Percentiles rank a stretch among this genome's conserved stretches.
These are phyloP conservation scores for Polyommatus iphigenia DNA, from an alignment of 2,888 invertebrate genomes.

Conservation along the genomic window DNA sequence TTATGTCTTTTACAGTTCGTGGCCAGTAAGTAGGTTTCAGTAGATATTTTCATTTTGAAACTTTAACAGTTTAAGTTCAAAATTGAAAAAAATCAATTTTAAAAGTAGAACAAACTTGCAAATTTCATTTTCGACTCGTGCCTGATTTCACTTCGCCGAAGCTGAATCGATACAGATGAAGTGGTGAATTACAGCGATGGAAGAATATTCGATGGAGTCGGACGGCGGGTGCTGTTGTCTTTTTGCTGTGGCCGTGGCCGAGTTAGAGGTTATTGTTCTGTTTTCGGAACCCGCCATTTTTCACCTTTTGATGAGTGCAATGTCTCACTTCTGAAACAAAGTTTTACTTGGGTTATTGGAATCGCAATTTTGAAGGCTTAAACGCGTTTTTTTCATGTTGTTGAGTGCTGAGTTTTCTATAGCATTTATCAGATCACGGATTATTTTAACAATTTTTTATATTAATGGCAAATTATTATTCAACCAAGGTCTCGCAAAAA, in stretches of 20 bases:
- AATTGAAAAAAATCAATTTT: neutral
- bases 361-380: neutral
- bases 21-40: neutral
- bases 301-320: slow-evolving; percentile 48
- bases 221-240: slow-evolving; percentile 59
- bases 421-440: too few species aligned
- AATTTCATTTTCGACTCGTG: slow-evolving; percentile 30
- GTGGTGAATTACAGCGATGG: slow-evolving; percentile 52
- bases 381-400: neutral
- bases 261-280: slow-evolving; percentile 76
- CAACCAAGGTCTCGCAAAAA: too few species aligned
- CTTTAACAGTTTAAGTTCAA: neutral
- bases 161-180: slow-evolving; percentile 50
- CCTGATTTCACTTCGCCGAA: slow-evolving; percentile 42
- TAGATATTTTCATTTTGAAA: neutral
- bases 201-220: slow-evolving; percentile 55
- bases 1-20: neutral
- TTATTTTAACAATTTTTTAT: too few species aligned
- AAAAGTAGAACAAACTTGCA: slow-evolving; percentile 20
- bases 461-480: too few species aligned
- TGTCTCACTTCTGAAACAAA: slow-evolving; percentile 44
- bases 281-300: slow-evolving; percentile 68
- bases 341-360: slow-evolving; percentile 30
- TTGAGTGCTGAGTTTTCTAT: too few species aligned
- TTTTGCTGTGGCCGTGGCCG: slow-evolving; percentile 75